A percentile compares a stretch with the other conserved stretches of the same genome.
phyloP scores from a whole-genome alignment of 2,888 invertebrate species.

The Sinhomidia bicolor region DNA sequence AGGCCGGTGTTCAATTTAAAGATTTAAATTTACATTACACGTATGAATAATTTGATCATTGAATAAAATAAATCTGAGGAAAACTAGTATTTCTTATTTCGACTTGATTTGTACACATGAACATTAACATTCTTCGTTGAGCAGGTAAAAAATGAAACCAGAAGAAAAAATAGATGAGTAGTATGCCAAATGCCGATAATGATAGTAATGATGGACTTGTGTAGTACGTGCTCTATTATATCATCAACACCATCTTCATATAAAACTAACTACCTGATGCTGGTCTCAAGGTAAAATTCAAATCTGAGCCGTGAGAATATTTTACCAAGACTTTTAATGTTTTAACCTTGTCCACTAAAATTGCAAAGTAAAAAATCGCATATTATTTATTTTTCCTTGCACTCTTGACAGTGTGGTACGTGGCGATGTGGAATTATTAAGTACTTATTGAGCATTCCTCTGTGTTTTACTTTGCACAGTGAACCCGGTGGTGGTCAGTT shows the following conservation, averaged over 20 bases:
- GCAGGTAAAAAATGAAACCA: not conserved
- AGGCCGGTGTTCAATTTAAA: not conserved
- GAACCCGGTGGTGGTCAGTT: not conserved
- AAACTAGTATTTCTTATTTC: not conserved
- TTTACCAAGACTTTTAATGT: conserved; percentile 28
- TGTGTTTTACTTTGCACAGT: no score
- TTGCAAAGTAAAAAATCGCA: not conserved
- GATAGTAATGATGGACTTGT: not conserved
- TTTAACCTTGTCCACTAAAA: conserved; percentile 53
- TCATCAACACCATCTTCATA: not conserved
- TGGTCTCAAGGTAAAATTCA: conserved; percentile 41
- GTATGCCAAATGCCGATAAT: not conserved
- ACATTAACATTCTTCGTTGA: not conserved
- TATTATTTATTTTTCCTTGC: not conserved
- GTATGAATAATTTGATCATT: not conserved
- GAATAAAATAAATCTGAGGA: not conserved
- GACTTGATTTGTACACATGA: not conserved
- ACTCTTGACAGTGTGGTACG: not conserved
- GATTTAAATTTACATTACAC: not conserved
- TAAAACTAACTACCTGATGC: conserved; percentile 3
- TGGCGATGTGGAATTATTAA: not conserved
- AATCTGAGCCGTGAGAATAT: conserved; percentile 57
- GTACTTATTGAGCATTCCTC: no score
- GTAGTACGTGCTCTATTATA: conserved; percentile 27
- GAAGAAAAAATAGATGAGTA: not conserved